Evolutionary conservation across 2,888 invertebrate species (phyloP), one percentile per base, ranked within the genome.

Genomic region (Apodemia zela): DNA sequence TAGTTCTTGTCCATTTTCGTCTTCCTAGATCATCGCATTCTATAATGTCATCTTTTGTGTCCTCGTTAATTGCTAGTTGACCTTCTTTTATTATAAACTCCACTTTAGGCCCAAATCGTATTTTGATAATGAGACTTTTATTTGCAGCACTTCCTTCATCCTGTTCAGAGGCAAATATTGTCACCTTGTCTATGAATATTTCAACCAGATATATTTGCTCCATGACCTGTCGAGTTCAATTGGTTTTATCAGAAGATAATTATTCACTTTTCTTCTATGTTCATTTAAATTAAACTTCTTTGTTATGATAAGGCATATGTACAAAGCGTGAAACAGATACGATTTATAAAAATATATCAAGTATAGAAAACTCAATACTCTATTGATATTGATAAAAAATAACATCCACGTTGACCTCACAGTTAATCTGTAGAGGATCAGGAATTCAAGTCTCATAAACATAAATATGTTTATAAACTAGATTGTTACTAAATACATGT

Each of bases 161-260:
- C 67, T 78, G 75, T 33, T 79, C 75, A n/a, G 75, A 65, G 69
- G 76, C 71, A 74, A 81, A 83, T 80, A 92, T 75, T 64, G 82
- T 81, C 67, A 93, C 88, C 80, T 88, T 90, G 77, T 93, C 90
- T 73, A 93, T 79, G 73, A 93, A 86, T 78, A 93, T 87, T 80
- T 93, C 93, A 72, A 93, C 69, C 79, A 93, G 76, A 84, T 91
- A 93, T 75, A 93, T 80, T 85, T 92, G 91, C 83, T 93, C 92
- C 89, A 92, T 92, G 82, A 89, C 84, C 90, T 91, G 90, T 75
- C 72, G 81, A 87, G 78, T 81, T 80, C 78, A 87, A 88, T 75
- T 79, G 71, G 76, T 80, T 80, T 72, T 78, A 78, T 87, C 80
- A 87, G 81, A 86, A 82, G 33, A 61, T 42, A 63, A 29, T 42